Conservation (phyloP, 2,888 invertebrate genomes). For the Drosophila planitibia region DNA sequence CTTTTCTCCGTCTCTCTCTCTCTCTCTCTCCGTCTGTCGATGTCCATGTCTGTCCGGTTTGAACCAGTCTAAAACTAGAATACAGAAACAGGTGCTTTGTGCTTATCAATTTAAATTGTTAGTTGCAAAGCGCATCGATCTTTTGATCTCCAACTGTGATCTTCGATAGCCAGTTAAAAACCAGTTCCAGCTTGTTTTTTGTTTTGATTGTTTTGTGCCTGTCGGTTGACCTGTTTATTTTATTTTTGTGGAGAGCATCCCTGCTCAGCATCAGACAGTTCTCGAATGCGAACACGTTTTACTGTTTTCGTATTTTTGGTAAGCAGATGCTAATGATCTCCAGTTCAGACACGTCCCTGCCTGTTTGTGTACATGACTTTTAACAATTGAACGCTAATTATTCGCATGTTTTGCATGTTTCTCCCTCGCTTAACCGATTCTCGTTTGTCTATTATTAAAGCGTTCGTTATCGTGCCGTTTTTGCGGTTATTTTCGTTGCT, state of each 20-base stretch:
- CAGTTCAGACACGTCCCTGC: slow-evolving; percentile 21
- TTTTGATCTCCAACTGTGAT: slow-evolving; percentile 9
- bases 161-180: slow-evolving; percentile 14
- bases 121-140: slow-evolving; percentile 2
- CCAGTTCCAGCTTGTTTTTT: slow-evolving; percentile 33
- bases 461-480: slow-evolving; percentile 1
- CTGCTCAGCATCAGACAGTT: background rate
- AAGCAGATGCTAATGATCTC: slow-evolving; percentile 45
- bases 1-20: slow-evolving; percentile 1
- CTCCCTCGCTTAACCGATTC: background rate
- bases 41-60: slow-evolving; percentile 23
- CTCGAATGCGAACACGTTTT: slow-evolving; percentile 42
- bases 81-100: slow-evolving; percentile 14
- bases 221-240: slow-evolving; percentile 23
- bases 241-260: background rate
- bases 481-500: background rate
- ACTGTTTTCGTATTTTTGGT: slow-evolving; percentile 11
- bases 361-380: slow-evolving; percentile 19
- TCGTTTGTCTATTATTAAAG: background rate
- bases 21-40: background rate
- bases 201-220: background rate
- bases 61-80: slow-evolving; percentile 56
- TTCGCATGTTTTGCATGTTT: slow-evolving; percentile 33
- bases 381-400: slow-evolving; percentile 62
- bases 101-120: slow-evolving; percentile 25